Evolutionary conservation across 2,113 vertebrate genomes (phyloP).

Genomic region (Jaculus jaculus): DNA sequence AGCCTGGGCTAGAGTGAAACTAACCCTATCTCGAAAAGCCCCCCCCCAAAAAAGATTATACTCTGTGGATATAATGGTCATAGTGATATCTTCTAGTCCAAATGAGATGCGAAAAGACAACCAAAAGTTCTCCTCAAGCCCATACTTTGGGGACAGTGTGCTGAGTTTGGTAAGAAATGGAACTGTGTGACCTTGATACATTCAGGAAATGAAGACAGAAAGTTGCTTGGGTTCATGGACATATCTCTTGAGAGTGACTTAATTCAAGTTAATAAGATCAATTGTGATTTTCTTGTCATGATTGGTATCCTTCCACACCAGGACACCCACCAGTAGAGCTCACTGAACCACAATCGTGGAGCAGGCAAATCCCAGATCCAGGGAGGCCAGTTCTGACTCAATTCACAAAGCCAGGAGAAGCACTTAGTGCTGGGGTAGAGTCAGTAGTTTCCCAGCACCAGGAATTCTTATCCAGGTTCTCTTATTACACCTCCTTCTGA

Average conservation of each 20-base stretch:
- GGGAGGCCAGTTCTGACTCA: neutral
- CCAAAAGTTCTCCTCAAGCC: neutral
- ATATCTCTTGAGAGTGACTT: neutral
- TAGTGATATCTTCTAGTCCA: slow-evolving; percentile 18
- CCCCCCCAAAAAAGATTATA: too few species aligned
- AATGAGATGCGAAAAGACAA: neutral
- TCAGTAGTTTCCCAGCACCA: neutral
- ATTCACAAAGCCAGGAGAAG: neutral
- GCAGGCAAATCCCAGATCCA: neutral
- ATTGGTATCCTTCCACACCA: neutral
- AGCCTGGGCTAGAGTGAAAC: too few species aligned
- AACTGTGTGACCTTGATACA: neutral
- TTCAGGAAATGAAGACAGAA: slow-evolving; percentile 1
- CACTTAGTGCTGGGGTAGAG: neutral
- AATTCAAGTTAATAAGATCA: neutral
- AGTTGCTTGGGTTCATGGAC: neutral
- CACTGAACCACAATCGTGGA: neutral
- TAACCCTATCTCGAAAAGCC: too few species aligned
- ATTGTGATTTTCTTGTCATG: neutral
- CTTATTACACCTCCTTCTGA: neutral
- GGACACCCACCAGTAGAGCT: neutral
- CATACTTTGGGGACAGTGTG: neutral
- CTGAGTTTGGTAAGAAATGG: neutral
- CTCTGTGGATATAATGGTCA: neutral
- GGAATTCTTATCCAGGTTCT: neutral